Base-by-base conservation (phyloP, 2,888 invertebrate species). In the Euclidia mi region DNA sequence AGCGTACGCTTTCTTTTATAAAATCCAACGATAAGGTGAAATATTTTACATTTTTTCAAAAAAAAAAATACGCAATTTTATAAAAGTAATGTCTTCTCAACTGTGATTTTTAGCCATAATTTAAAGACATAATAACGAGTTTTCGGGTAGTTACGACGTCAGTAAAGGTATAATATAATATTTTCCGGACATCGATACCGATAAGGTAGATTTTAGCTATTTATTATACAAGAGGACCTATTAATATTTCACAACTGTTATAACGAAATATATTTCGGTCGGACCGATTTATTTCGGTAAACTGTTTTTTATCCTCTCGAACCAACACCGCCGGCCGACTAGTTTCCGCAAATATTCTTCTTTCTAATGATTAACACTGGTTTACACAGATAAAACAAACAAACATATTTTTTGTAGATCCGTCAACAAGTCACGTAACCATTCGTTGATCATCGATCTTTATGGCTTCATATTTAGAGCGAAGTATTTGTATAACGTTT, bases 1-100 rank as follows among this genome's bases (percentile, higher is more conserved):
- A 69, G 64, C 67, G 60, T n/a, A n/a, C n/a, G 66, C 52, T 76
- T 82, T 80, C 78, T 81, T 81, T 80, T 74, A 82, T 78, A 78
- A n/a, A n/a, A n/a, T 75, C 73, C 49, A 43, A 56, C 53, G 51
- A 51, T 52, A 56, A 61, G 49, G 65, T 65, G 51, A 61, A 52
- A 48, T 56, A 49, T 65, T 76, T 74, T 65, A 59, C 47, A 56
- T 74, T 73, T 68, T 60, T 62, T 49, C 67, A 62, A 69, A 70
- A n/a, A n/a, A n/a, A n/a, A 71, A 79, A 34, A 68, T n/a, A 73
- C 64, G 49, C 60, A 67, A 62, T 71, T 68, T 70, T 50, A 56
- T 58, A 57, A 71, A 75, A 71, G 58, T 75, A 71, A 78, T n/a
- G n/a, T n/a, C n/a, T n/a, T n/a, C n/a, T n/a, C n/a, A n/a, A n/a